Evolutionary conservation across 1,140 invertebrate species (phyloP), one percentile per base, ranked within the genome.

Genomic region (Plutomurus gul): DNA sequence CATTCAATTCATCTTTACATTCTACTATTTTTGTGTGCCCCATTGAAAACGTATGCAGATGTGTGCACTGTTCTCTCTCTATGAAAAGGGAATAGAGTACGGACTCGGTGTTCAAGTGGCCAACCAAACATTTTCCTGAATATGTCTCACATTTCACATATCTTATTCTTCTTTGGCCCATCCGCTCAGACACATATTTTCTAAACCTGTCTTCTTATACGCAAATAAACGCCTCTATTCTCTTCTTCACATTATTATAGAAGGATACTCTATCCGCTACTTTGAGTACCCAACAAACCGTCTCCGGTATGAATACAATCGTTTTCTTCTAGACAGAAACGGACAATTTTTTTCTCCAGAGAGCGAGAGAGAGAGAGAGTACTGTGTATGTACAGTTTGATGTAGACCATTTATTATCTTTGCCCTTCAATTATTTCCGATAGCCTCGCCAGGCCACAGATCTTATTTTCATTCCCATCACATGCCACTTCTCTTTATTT

Each of bases 341-440:
- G 56, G 36, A 65, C 0, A n/a, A 65, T 65, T 65, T 33, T 13
- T 65, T 65, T 65, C 36, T 65, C 36, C 20, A 18, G 46, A 27
- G 10, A 56, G 22, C 27, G 30, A n/a, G 1, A 18, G 46, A 27
- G 10, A 56, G 22, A 56, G 30, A n/a, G 1, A n/a, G 20, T 49
- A 60, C 22, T 7, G 27, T 30, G 25, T 36, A 65, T 65, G 56
- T 65, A 65, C 56, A 65, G 56, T 65, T 65, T 65, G 11, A 33
- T 33, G 56, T 33, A n/a, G 27, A 65, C 30, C 56, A 65, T 65
- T 65, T 65, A 30, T 65, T 65, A 36, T 11, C 56, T 30, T 65
- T 65, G 56, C 56, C 56, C 56, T 65, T 65, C 56, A 65, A 30
- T 65, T 65, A n/a, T 30, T n/a, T 65, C 56, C 16, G 56, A 65